These are phyloP conservation scores for Gisinianus flammeolus DNA, from an alignment of 2,888 invertebrate species.

Conservation along the genomic window DNA sequence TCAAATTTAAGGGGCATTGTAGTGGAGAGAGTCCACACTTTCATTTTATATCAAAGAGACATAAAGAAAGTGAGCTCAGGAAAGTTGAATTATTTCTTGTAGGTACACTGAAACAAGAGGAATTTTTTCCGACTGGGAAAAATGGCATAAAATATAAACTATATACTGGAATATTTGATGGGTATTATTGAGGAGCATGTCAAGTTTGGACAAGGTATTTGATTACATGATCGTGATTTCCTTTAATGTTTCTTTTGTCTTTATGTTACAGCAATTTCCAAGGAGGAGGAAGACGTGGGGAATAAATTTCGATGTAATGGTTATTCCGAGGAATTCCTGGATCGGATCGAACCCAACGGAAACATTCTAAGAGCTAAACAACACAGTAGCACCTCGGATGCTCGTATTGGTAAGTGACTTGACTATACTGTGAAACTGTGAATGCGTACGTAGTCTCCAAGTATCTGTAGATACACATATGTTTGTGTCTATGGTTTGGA, in stretches of 20 bases:
- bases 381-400: constrained; percentile 59
- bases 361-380: constrained; percentile 87
- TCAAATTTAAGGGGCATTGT: not conserved
- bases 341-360: constrained; percentile 90
- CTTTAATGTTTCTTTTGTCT: constrained; percentile 45
- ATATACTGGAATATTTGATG: not conserved
- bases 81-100: no score
- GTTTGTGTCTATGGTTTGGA: not conserved
- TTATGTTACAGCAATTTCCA: constrained; percentile 80
- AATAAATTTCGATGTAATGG: constrained; percentile 89
- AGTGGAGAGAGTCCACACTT: not conserved
- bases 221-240: constrained; percentile 32
- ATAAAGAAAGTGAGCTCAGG: not conserved
- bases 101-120: not conserved
- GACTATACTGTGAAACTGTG: no score
- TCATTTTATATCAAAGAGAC: not conserved
- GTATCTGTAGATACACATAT: not conserved
- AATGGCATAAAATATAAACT: not conserved
- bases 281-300: constrained; percentile 84
- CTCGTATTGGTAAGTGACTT: constrained; percentile 54
- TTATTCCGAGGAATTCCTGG: constrained; percentile 92
- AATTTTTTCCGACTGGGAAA: not conserved
- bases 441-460: not conserved
- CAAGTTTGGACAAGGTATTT: constrained; percentile 11
- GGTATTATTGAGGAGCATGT: not conserved